Conservation (phyloP, 2,888 invertebrate species). For the Hyalella azteca region DNA sequence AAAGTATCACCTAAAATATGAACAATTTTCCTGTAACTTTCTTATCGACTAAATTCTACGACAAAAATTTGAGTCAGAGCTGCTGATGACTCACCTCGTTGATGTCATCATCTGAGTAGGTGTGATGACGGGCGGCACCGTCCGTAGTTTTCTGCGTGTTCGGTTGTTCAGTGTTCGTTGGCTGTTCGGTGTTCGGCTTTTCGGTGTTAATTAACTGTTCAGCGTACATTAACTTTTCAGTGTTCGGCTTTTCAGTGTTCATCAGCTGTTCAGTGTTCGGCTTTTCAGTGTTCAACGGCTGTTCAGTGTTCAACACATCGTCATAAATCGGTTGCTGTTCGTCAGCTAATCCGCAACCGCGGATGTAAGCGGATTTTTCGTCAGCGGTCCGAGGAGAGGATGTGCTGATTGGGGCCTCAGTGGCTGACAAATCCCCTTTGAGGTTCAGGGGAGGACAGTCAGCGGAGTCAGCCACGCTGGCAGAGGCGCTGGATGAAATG, state of each 20-base stretch:
- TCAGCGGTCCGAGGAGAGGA: slow-evolving; percentile 2
- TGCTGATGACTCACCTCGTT: slow-evolving; percentile 52
- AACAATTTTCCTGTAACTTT: too few species aligned
- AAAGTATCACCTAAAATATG: too few species aligned
- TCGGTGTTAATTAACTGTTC: too few species aligned
- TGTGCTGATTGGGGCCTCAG: slow-evolving; percentile 29
- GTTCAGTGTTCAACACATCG: neutral
- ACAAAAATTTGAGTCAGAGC: too few species aligned
- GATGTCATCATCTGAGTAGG: slow-evolving; percentile 53
- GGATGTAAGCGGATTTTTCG: neutral
- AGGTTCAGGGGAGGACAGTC: neutral
- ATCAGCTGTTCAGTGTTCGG: neutral
- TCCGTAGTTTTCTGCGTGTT: slow-evolving; percentile 39
- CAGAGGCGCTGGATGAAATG: neutral
- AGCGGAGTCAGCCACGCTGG: neutral
- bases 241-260: neutral
- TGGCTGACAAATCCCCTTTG: neutral
- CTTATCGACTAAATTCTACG: too few species aligned
- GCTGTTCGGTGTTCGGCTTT: too few species aligned
- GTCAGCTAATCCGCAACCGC: too few species aligned
- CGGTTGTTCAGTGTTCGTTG: too few species aligned
- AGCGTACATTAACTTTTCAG: too few species aligned
- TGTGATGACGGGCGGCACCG: slow-evolving; percentile 13
- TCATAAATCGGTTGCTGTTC: neutral
- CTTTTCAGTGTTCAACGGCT: too few species aligned